Evolutionary conservation across 2,888 invertebrate genomes (phyloP).

Genomic region (Pyrochroa serraticornis): DNA sequence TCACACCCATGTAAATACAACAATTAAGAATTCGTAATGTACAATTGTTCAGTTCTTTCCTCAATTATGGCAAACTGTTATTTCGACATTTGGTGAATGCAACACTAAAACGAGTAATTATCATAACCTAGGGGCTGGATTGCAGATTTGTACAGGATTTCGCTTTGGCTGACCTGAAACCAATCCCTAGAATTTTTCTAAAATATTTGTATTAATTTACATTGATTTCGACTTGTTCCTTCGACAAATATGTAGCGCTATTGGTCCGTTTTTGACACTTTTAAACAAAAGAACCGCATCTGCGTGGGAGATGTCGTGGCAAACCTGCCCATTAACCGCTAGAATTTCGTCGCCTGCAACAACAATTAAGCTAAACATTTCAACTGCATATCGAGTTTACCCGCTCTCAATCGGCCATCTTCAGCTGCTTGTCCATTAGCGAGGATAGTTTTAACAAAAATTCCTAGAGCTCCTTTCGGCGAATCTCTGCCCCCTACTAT

Average conservation of each 20-base stretch:
- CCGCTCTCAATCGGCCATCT: constrained; percentile 81
- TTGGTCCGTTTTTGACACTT: constrained; percentile 76
- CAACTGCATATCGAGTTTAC: constrained; percentile 54
- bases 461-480: constrained; percentile 82
- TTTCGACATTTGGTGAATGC: constrained; percentile 1
- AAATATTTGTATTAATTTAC: constrained; percentile 38
- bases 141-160: constrained; percentile 77
- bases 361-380: constrained; percentile 4
- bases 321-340: constrained; percentile 80
- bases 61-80: constrained; percentile 10
- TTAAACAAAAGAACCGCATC: constrained; percentile 83
- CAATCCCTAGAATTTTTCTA: constrained; percentile 25
- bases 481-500: constrained; percentile 88
- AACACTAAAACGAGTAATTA: no score
- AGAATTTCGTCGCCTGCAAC: constrained; percentile 78
- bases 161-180: constrained; percentile 71
- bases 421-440: constrained; percentile 84
- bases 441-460: constrained; percentile 85
- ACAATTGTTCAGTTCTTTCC: constrained; percentile 21
- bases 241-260: constrained; percentile 76
- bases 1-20: constrained; percentile 24
- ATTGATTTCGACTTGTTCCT: constrained; percentile 46
- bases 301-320: constrained; percentile 79
- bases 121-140: constrained; percentile 28
- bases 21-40: constrained; percentile 1